These are phyloP conservation scores for Coleophora flavipennella DNA, from an alignment of 2,888 invertebrate genomes.

Conservation along the genomic window DNA sequence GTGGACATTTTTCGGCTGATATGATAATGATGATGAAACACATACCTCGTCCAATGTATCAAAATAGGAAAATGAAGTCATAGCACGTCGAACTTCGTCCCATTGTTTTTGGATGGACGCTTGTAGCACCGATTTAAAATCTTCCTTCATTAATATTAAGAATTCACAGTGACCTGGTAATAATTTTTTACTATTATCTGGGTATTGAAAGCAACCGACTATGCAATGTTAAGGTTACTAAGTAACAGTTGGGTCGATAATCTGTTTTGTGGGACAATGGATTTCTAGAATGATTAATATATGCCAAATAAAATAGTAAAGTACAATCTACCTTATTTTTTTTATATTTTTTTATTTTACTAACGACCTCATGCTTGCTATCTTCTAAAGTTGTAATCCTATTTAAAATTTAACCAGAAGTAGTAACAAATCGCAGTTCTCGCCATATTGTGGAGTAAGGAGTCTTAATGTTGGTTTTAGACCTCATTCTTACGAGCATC, in stretches of 20 bases:
- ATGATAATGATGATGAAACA: too few species aligned
- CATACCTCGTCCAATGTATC: slow-evolving; percentile 69
- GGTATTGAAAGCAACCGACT: too few species aligned
- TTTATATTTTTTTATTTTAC: too few species aligned
- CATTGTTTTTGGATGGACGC: slow-evolving; percentile 73
- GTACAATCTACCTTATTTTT: too few species aligned
- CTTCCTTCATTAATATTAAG: slow-evolving; percentile 73
- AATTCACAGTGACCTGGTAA: slow-evolving; percentile 73
- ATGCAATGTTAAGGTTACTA: not conserved
- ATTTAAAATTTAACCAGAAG: too few species aligned
- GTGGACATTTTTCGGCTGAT: too few species aligned
- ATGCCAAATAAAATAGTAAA: too few species aligned
- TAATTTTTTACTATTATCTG: not conserved
- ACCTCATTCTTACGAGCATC: too few species aligned
- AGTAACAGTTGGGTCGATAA: not conserved
- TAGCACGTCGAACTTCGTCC: slow-evolving; percentile 72
- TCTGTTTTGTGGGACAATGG: not conserved
- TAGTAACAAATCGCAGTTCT: slow-evolving; percentile 75
- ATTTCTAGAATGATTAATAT: too few species aligned
- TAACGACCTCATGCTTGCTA: too few species aligned
- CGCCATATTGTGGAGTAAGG: slow-evolving; percentile 73
- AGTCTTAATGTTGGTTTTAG: too few species aligned
- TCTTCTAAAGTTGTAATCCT: too few species aligned
- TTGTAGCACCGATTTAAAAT: slow-evolving; percentile 76
- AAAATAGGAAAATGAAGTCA: slow-evolving; percentile 77